Evolutionary conservation across 53 echinoderm and acorn worm genomes (phyloP).

Genomic region (Holothuria leucospilota): DNA sequence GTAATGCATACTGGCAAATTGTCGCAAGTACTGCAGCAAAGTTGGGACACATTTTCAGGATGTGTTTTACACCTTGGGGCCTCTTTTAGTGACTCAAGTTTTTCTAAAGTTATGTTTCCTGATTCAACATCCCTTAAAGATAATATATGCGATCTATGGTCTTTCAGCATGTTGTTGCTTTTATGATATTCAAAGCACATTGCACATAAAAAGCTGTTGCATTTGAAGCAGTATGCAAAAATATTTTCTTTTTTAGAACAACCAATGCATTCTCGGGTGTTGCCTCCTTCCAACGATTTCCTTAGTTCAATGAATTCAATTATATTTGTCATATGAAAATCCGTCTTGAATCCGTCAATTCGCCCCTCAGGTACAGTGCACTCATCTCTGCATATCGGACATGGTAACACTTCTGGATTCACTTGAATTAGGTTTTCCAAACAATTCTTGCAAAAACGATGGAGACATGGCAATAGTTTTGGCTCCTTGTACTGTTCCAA

Average conservation of each 20-base stretch:
- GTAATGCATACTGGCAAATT: neutral
- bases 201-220: neutral
- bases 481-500: no score
- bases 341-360: constrained; percentile 7
- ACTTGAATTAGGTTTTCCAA: no score
- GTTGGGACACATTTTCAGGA: constrained; percentile 1
- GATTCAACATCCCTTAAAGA: neutral
- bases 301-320: neutral
- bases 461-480: no score
- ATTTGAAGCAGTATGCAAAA: constrained; percentile 19
- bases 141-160: neutral
- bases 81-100: neutral
- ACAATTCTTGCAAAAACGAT: no score
- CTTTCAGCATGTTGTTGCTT: constrained; percentile 7
- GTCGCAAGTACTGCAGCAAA: neutral
- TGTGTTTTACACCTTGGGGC: neutral
- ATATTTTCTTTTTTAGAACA: neutral
- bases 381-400: no score
- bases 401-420: no score
- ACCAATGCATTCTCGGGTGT: neutral
- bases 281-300: neutral
- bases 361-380: neutral
- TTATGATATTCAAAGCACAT: neutral
- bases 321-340: no score
- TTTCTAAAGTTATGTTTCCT: neutral